These are phyloP conservation scores for Poecilobothrus nobilitatus DNA, from an alignment of 2,888 invertebrate species.

Conservation along the genomic window DNA sequence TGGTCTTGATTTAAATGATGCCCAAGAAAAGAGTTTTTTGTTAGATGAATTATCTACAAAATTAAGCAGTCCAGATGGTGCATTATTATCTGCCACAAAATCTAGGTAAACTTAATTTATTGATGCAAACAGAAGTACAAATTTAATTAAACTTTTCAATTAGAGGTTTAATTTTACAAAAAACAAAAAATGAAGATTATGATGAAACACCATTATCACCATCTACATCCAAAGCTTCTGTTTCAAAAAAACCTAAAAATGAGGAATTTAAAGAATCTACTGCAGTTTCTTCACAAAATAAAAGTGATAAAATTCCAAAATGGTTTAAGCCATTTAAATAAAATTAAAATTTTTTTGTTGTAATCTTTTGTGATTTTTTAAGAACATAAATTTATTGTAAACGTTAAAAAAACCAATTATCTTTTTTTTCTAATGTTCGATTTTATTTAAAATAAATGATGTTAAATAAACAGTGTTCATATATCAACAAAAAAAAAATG, in stretches of 20 bases:
- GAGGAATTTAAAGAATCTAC: constrained; percentile 19
- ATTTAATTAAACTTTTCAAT: not conserved
- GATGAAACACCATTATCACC: not conserved
- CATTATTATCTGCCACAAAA: constrained; percentile 59
- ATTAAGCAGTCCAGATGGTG: constrained; percentile 58
- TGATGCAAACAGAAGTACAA: not conserved
- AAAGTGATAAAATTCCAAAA: constrained; percentile 44
- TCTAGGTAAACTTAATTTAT: constrained; percentile 47
- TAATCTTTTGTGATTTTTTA: too few relatives aligned
- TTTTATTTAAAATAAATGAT: not conserved
- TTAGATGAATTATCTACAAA: constrained; percentile 53
- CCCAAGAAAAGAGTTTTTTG: constrained; percentile 45
- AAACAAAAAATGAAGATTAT: not conserved
- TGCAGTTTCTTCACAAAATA: constrained; percentile 30
- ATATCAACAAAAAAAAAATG: not conserved
- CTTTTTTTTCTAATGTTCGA: not conserved
- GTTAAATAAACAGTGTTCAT: not conserved
- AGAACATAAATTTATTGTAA: too few relatives aligned
- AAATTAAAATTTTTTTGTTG: constrained; percentile 15
- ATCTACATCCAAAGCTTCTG: constrained; percentile 16
- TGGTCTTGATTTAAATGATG: constrained; percentile 46
- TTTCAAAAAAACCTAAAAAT: constrained; percentile 20
- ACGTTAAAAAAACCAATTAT: not conserved
- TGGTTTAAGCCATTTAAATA: constrained; percentile 43
- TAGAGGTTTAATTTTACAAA: not conserved